Base-by-base conservation (phyloP, 2,113 vertebrate genomes). In the Manacus vitellinus region DNA sequence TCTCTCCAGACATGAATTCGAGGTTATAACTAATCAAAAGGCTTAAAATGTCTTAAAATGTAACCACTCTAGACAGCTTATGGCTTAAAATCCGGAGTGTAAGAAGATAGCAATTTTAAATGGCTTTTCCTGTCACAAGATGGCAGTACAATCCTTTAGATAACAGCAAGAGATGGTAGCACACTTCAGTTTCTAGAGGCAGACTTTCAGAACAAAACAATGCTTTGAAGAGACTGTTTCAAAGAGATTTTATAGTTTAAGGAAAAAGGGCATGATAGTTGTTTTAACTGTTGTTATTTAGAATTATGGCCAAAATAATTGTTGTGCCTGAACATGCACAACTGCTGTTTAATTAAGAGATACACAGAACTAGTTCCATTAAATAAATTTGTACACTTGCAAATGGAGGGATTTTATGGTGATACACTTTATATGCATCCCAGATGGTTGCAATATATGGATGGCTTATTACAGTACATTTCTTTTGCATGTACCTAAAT, bases 91-190 rank as follows among this genome's bases (percentile, higher is more conserved):
- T 51, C 49, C 4, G 25, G 49, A 51, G 24, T 51, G 49, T 51
- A 27, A 24, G 8, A 27, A 51, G 49, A 4, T 1, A 49, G 11
- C 27, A 41, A 74, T n/a, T 85, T 70, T 4, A 63, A 73, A 33
- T 7, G 27, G 14, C 14, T 68, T 77, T 89, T 91, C 43, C n/a
- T 56, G 65, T 96, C 97, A 96, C 97, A 81, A 68, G 97, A 94
- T 97, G 97, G 95, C 97, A 96, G 74, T 91, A 62, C 77, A 78
- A 74, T 43, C 92, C 94, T 94, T 84, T 33, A 66, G 71, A 95
- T 92, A 81, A 46, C 88, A 71, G 15, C 7, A 20, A 30, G 8
- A 25, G 4, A 2, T 0, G 0, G 5, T 10, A 2, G 7, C 46
- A 54, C 87, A 62, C 31, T 35, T 25, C 24, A 8, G 35, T 41